Percentiles rank a stretch among this genome's conserved stretches.
phyloP scores from a whole-genome alignment of 1,140 invertebrate genomes.

The Diploscapter pachys region DNA sequence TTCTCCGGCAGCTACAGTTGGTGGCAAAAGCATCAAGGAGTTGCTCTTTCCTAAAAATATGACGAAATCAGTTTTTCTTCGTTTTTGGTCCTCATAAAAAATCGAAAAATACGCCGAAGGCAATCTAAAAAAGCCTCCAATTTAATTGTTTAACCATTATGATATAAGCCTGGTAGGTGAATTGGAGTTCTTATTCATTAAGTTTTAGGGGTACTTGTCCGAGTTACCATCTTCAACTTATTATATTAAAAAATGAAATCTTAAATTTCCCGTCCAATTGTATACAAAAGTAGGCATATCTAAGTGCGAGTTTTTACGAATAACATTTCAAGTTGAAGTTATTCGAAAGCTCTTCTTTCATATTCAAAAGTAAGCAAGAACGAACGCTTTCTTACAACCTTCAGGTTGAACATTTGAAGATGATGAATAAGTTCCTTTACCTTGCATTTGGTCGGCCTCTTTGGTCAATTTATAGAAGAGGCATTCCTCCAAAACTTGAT shows the following conservation, averaged over 20 bases:
- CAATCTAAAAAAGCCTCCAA: too few species aligned
- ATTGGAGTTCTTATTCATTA: background rate
- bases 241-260: background rate
- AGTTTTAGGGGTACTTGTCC: background rate
- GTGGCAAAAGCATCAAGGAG: slow-evolving; percentile 42
- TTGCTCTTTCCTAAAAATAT: slow-evolving; percentile 34
- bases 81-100: background rate
- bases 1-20: slow-evolving; percentile 40
- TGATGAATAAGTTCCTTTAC: background rate
- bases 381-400: too few species aligned
- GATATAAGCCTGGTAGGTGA: too few species aligned
- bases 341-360: too few species aligned
- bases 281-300: too few species aligned
- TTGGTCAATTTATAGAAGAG: slow-evolving; percentile 43
- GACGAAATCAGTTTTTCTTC: background rate
- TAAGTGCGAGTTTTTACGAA: too few species aligned
- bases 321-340: too few species aligned
- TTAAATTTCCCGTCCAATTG: background rate
- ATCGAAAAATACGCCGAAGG: too few species aligned
- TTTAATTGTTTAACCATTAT: too few species aligned
- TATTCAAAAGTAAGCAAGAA: too few species aligned
- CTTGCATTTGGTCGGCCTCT: slow-evolving; percentile 40
- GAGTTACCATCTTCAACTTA: too few species aligned
- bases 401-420: too few species aligned
- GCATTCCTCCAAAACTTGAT: slow-evolving; percentile 42